phyloP scores from a whole-genome alignment of 2,888 invertebrate genomes.

The Netelia inedita region DNA sequence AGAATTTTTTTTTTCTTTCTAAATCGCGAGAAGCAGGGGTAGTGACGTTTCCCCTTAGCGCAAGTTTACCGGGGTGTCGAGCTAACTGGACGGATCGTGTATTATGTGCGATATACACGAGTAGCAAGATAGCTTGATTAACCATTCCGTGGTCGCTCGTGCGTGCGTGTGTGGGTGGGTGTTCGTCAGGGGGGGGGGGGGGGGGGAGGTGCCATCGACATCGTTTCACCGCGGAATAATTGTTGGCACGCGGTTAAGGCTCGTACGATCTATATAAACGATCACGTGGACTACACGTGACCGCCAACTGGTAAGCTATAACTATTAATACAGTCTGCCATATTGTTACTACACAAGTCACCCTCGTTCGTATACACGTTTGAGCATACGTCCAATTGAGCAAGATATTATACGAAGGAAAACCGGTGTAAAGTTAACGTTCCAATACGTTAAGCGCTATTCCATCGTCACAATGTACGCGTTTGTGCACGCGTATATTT shows the following conservation, averaged over 20 bases:
- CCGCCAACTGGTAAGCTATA: conserved; percentile 20
- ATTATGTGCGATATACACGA: conserved; percentile 16
- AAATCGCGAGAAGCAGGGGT: conserved; percentile 13
- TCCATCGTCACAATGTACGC: conserved; percentile 15
- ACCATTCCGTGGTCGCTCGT: conserved; percentile 44
- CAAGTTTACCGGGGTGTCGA: conserved; percentile 30
- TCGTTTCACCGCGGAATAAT: conserved; percentile 45
- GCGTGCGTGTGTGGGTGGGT: conserved; percentile 29
- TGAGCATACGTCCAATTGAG: background rate
- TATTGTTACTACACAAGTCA: conserved; percentile 8
- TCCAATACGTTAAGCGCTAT: conserved; percentile 36
- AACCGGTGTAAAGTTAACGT: conserved; percentile 17
- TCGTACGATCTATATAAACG: conserved; percentile 23
- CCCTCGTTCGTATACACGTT: conserved; percentile 1
- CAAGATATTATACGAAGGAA: background rate
- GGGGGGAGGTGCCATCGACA: background rate
- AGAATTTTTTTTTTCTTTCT: background rate
- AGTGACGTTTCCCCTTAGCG: conserved; percentile 29
- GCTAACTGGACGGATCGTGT: conserved; percentile 8
- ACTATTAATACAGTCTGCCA: background rate
- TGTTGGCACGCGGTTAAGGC: conserved; percentile 57
- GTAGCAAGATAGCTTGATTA: conserved; percentile 31
- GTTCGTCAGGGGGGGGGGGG: too few species aligned
- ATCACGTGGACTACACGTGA: conserved; percentile 45
- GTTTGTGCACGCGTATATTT: background rate